Percentiles rank a stretch among this genome's conserved stretches.
Evolutionary conservation across 2,113 vertebrate genomes (phyloP).

Genomic region (Rhinichthys klamathensis): DNA sequence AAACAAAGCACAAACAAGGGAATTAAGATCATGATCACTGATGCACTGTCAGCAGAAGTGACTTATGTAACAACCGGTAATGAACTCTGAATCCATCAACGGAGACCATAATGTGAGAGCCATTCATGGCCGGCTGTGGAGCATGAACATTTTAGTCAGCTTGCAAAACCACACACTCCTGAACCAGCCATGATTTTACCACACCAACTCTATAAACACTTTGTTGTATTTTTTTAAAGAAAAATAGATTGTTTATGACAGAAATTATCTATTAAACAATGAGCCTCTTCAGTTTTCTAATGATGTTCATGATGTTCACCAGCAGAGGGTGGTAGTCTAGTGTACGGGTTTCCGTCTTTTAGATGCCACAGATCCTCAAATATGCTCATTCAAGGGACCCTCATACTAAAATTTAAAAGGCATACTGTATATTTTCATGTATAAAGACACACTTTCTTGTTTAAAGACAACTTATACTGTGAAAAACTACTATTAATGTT

Average conservation of each 20-base stretch:
- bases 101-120: conserved; percentile 40
- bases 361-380: not conserved
- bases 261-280: not conserved
- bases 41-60: conserved; percentile 67
- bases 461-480: no score
- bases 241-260: not conserved
- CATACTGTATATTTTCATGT: not conserved
- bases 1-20: conserved; percentile 74
- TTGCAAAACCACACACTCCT: not conserved
- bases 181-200: not conserved
- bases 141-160: conserved; percentile 19
- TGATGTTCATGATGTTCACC: conserved; percentile 10
- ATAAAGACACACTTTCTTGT: no score
- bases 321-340: conserved; percentile 20
- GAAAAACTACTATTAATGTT: no score
- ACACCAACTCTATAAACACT: not conserved
- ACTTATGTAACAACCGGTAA: conserved; percentile 57
- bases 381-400: not conserved
- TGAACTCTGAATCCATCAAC: conserved; percentile 69
- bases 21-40: conserved; percentile 65
- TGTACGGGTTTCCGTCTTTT: not conserved
- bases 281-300: not conserved
- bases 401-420: not conserved
- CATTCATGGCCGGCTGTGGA: conserved; percentile 26
- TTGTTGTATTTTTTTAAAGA: not conserved